phyloP scores from a whole-genome alignment of 2,113 vertebrate species.

The Pionites leucogaster region DNA sequence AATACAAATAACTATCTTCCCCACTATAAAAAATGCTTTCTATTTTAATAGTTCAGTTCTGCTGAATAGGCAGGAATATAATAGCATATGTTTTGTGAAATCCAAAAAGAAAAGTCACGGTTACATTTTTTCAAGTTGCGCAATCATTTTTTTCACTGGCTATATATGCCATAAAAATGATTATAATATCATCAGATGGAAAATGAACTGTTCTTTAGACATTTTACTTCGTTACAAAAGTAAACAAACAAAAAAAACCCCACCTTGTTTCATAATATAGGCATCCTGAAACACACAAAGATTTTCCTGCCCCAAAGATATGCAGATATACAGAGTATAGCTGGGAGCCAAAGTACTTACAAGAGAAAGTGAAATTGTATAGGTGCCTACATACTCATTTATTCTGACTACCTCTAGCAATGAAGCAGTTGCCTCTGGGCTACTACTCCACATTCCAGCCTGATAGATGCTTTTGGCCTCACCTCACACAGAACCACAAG shows the following conservation, averaged over 20 bases:
- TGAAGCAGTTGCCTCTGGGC: not conserved
- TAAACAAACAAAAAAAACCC: not conserved
- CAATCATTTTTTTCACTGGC: not conserved
- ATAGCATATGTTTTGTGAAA: conserved; percentile 43
- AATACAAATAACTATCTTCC: conserved; percentile 73
- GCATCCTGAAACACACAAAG: not conserved
- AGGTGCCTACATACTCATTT: not conserved
- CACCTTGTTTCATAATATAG: not conserved
- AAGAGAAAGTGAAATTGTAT: not conserved
- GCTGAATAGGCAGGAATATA: not conserved
- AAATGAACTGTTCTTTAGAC: not conserved
- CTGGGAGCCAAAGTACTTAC: not conserved
- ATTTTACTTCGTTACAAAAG: not conserved
- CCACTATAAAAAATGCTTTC: conserved; percentile 48
- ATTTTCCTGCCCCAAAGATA: not conserved
- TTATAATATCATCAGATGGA: not conserved
- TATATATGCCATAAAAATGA: not conserved
- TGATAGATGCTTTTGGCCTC: not conserved
- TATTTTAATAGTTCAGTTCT: conserved; percentile 35
- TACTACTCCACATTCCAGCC: not conserved
- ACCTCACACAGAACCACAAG: not conserved
- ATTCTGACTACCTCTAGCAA: not conserved
- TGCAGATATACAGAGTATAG: not conserved
- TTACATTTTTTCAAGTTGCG: not conserved
- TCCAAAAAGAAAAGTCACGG: not conserved